Evolutionary conservation across 2,113 vertebrate species (phyloP), one percentile per base, ranked within the genome.

Genomic region (Felis chaus): DNA sequence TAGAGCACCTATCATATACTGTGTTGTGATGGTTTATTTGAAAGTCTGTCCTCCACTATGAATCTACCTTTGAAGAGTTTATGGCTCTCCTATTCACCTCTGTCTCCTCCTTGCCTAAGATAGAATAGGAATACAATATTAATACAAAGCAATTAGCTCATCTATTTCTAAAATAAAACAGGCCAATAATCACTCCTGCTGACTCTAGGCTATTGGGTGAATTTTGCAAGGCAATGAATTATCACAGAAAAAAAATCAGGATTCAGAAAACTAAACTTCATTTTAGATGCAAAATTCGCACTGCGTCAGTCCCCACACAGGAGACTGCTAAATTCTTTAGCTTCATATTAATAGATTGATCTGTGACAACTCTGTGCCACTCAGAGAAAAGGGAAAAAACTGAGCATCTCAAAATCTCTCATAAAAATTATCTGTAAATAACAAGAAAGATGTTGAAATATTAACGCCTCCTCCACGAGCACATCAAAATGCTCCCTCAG

Each of bases 401-500:
- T 96, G 97, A 98, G 97, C 97, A 98, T 97, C 96, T 96, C 71
- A 97, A 97, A 90, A 85, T 55, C 87, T 95, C 86, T 94, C 87
- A 96, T 96, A 95, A 97, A 98, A 97, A 96, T 94, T 91, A 98
- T 96, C 97, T 94, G 96, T 96, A 98, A 98, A 98, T 98, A 98
- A 93, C 36, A 1, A 95, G 71, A 95, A 95, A 79, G 93, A 97
- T 98, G 96, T 97, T 87, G 91, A 93, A 94, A 96, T 97, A 98
- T 98, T 97, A 98, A 97, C 78, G 89, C 98, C 96, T 95, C 97
- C 94, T 97, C 89, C 82, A 39, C 0, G 68, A 86, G 79, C 73
- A 89, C 55, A 79, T 96, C 81, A 93, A 90, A 97, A 96, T 19
- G 90, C 84, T 96, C 95, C 91, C 88, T 95, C 97, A 45, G 15